Conservation (phyloP, 2,113 vertebrate genomes). For the Uropsilus gracilis region DNA sequence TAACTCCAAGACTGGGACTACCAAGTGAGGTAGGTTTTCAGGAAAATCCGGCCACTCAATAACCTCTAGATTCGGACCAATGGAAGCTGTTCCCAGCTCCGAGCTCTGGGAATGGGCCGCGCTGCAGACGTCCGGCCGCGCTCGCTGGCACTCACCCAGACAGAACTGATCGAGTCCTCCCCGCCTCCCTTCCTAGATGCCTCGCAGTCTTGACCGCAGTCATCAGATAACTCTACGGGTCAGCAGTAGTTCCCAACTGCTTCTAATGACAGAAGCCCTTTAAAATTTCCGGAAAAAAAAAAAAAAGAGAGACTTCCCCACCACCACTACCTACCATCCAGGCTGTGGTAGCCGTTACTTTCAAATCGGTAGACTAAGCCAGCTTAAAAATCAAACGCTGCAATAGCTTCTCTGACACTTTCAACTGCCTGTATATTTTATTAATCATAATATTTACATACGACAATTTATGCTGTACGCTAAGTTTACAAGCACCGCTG, state of each 20-base stretch:
- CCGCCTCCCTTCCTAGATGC: neutral
- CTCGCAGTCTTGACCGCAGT: neutral
- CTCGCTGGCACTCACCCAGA: neutral
- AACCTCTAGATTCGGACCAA: neutral
- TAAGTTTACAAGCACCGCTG: neutral
- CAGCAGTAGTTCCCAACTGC: neutral
- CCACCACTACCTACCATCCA: neutral
- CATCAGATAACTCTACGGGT: neutral
- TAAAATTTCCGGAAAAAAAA: neutral
- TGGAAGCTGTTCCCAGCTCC: neutral
- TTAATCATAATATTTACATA: neutral
- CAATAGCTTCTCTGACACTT: neutral
- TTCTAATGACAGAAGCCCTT: neutral
- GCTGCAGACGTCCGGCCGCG: accelerated
- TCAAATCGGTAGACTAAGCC: neutral
- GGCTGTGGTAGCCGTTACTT: neutral
- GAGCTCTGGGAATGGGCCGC: neutral
- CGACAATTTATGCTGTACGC: neutral
- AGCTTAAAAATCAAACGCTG: neutral
- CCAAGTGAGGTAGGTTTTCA: neutral
- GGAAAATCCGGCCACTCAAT: neutral
- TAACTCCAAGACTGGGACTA: neutral
- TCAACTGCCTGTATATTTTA: neutral
- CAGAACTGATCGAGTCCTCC: neutral
- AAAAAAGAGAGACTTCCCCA: too few relatives aligned